Conservation (phyloP, 2,888 invertebrate species). For the Noctuana brunneofusca region DNA sequence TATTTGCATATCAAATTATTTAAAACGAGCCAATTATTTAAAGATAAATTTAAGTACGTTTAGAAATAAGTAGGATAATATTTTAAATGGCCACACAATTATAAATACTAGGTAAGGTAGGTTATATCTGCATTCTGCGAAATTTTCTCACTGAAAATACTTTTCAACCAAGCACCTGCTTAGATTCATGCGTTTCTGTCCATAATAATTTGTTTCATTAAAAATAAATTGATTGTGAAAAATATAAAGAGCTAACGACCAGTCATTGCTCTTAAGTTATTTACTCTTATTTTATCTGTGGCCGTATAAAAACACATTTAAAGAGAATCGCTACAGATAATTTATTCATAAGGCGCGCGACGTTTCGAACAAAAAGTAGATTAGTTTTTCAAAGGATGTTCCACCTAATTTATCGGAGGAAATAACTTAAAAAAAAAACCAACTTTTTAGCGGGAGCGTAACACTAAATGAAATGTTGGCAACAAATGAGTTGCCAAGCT, state of each 20-base stretch:
- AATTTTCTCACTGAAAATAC: slow-evolving; percentile 18
- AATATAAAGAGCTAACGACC: slow-evolving; percentile 36
- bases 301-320: slow-evolving; percentile 12
- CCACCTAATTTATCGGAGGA: slow-evolving; percentile 31
- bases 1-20: slow-evolving; percentile 9
- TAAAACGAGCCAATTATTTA: slow-evolving; percentile 11
- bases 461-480: slow-evolving; percentile 31
- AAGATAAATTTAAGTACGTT: slow-evolving; percentile 11
- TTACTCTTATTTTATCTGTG: slow-evolving; percentile 28
- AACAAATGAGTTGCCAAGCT: slow-evolving; percentile 53
- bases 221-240: slow-evolving; percentile 27
- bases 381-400: slow-evolving; percentile 29
- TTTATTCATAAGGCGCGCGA: slow-evolving; percentile 27
- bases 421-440: slow-evolving; percentile 21
- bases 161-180: slow-evolving; percentile 19
- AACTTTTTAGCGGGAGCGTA: slow-evolving; percentile 23
- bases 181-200: slow-evolving; percentile 19
- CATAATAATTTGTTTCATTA: slow-evolving; percentile 22
- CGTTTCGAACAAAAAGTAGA: slow-evolving; percentile 24
- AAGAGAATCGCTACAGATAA: slow-evolving; percentile 28
- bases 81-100: slow-evolving; percentile 2
- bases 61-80: slow-evolving; percentile 7
- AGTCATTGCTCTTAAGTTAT: slow-evolving; percentile 29
- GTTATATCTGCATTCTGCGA: slow-evolving; percentile 15
- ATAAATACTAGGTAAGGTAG: no score